Base-by-base conservation (phyloP, 2,888 invertebrate species). In the Himalopsyche japonica region DNA sequence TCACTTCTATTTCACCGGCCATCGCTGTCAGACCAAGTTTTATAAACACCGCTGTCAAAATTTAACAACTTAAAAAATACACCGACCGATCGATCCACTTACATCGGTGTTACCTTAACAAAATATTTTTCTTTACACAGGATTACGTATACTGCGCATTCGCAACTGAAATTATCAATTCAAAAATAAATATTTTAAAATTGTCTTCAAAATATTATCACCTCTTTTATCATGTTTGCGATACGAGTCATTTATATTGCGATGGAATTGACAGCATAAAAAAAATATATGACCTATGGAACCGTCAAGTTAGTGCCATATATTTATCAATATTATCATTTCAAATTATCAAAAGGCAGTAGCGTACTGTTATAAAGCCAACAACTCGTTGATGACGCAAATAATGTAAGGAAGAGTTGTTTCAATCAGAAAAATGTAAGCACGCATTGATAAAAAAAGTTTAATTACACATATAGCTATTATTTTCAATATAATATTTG, bases 1-100 rank as follows among this genome's bases (percentile, higher is more conserved):
- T 8, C n/a, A 85, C 80, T 70, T 43, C 18, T 47, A 43, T 20
- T 77, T 82, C 82, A 64, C 64, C 79, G 64, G 81, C 85, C 83
- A 85, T 85, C 24, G 10, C 47, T 32, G 48, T 7, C 32, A n/a
- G 12, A 20, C 43, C 12, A 43, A 43, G 4, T 43, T 43, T 15
- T 43, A 43, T 10, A 43, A 43, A 15, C 15, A 43, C 43, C 37
- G 64, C 81, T 76, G 81, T 81, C 81, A 81, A 81, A 81, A 57
- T 18, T 43, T 30, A 57, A 64, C 49, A 82, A 37, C 57, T 57
- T 57, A 6, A 18, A 49, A 49, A 49, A n/a, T 20, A 49, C 5
- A 57, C 24, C 12, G 20, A 57, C 57, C 57, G 57, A 57, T 57
- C 57, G 20, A 57, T 57, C 20, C 10, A 10, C 20, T n/a, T 57